phyloP scores from a whole-genome alignment of 2,113 vertebrate species.

The Callithrix jacchus region DNA sequence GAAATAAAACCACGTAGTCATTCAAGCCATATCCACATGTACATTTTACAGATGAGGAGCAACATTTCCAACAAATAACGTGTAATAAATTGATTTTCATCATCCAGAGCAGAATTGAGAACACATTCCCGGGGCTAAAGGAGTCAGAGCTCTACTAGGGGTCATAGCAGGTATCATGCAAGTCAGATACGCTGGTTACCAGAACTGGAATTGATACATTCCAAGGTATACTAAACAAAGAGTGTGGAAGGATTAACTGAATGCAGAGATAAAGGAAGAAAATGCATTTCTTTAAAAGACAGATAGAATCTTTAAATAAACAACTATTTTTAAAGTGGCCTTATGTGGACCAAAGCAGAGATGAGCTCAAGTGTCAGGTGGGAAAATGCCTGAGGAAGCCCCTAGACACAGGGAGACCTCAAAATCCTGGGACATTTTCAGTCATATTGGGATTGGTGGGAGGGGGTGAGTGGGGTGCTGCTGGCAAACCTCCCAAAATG shows the following conservation, averaged over 20 bases:
- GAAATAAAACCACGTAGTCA: too few species aligned
- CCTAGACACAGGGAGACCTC: neutral
- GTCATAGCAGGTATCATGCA: neutral
- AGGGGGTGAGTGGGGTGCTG: neutral
- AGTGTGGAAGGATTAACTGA: too few species aligned
- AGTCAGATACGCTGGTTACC: neutral
- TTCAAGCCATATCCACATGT: too few species aligned
- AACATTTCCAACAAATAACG: too few species aligned
- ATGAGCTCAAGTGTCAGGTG: neutral
- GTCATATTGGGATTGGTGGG: neutral
- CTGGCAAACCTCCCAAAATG: neutral
- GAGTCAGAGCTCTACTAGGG: neutral
- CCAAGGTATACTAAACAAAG: neutral
- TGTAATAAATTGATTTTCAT: neutral
- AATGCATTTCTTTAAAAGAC: neutral
- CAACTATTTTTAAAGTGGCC: fast-evolving
- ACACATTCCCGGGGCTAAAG: too few species aligned
- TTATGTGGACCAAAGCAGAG: neutral
- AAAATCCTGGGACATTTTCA: neutral
- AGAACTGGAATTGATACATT: neutral
- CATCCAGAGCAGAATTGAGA: neutral
- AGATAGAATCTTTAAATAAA: neutral
- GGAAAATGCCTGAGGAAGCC: neutral
- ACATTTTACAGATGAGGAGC: too few species aligned
- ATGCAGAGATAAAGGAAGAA: neutral